phyloP scores from a whole-genome alignment of 2,888 invertebrate species.

The Unio delphinus region DNA sequence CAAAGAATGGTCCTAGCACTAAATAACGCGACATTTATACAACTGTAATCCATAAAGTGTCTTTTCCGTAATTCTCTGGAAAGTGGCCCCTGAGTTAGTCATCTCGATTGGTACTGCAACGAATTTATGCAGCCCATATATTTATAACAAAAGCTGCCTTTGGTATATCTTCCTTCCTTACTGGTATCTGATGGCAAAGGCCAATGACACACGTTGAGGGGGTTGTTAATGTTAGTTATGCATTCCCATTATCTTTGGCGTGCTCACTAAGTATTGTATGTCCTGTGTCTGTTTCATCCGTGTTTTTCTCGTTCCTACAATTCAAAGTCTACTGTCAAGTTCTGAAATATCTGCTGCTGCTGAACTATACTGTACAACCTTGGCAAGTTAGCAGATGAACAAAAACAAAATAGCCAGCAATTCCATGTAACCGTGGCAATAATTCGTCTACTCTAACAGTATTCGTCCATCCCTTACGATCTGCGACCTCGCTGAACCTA shows the following conservation, averaged over 20 bases:
- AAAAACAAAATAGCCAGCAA: slow-evolving; percentile 13
- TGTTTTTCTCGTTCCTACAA: slow-evolving; percentile 10
- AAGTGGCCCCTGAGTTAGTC: slow-evolving; percentile 11
- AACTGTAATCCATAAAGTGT: slow-evolving; percentile 14
- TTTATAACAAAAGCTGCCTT: slow-evolving; percentile 32
- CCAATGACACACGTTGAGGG: background rate
- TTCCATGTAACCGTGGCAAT: slow-evolving; percentile 11
- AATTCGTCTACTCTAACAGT: slow-evolving; percentile 16
- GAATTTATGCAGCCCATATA: slow-evolving; percentile 15
- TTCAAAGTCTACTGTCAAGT: slow-evolving; percentile 7
- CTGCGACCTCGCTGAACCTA: slow-evolving; percentile 11
- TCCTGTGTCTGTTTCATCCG: background rate
- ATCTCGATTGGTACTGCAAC: slow-evolving; percentile 10
- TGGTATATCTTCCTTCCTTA: slow-evolving; percentile 20
- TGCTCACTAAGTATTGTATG: slow-evolving; percentile 12
- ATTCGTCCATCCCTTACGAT: slow-evolving; percentile 7
- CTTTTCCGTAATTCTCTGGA: slow-evolving; percentile 14
- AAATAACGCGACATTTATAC: background rate
- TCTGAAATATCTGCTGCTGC: slow-evolving; percentile 6
- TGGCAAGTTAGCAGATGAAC: background rate
- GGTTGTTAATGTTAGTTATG: slow-evolving; percentile 11
- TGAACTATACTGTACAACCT: no score
- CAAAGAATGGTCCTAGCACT: slow-evolving; percentile 1
- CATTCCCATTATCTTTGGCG: slow-evolving; percentile 8
- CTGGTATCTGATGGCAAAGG: slow-evolving; percentile 20